A percentile compares a stretch with the other conserved stretches of the same genome.
These are phyloP conservation scores for Cryptoprocta ferox DNA, from an alignment of 2,797 vertebrate species.

Conservation along the genomic window DNA sequence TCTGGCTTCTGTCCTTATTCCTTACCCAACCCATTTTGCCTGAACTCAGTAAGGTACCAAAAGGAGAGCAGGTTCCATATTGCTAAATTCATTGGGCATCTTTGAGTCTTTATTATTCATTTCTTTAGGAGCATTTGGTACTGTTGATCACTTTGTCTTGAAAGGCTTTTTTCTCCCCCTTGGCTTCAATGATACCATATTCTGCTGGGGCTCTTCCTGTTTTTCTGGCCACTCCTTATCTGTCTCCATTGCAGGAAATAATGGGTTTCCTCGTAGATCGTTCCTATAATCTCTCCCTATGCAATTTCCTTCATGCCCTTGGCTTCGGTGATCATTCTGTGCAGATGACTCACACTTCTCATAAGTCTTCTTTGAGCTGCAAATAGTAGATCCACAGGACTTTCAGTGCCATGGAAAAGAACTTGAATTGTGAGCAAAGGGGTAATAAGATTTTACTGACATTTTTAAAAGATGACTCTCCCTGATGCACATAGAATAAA, in stretches of 20 bases:
- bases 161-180: not conserved
- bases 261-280: constrained; percentile 5
- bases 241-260: constrained; percentile 33
- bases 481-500: not conserved
- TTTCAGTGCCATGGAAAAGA: not conserved
- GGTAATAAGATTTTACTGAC: not conserved
- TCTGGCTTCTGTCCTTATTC: not conserved
- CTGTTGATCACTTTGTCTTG: not conserved
- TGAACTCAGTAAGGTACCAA: not conserved
- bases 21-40: not conserved
- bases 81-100: not conserved
- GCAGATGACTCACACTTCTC: constrained; percentile 31
- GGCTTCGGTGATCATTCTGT: not conserved
- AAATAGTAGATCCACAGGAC: not conserved
- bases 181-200: not conserved
- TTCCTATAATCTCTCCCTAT: not conserved
- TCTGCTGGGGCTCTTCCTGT: not conserved
- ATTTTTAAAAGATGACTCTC: not conserved
- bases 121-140: not conserved
- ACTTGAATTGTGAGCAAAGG: not conserved
- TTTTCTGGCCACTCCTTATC: constrained; percentile 7
- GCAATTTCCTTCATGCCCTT: not conserved
- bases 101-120: not conserved
- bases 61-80: not conserved
- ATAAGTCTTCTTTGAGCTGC: not conserved